Conservation (phyloP, 2,113 vertebrate genomes). For the Chloroceryle aenea region DNA sequence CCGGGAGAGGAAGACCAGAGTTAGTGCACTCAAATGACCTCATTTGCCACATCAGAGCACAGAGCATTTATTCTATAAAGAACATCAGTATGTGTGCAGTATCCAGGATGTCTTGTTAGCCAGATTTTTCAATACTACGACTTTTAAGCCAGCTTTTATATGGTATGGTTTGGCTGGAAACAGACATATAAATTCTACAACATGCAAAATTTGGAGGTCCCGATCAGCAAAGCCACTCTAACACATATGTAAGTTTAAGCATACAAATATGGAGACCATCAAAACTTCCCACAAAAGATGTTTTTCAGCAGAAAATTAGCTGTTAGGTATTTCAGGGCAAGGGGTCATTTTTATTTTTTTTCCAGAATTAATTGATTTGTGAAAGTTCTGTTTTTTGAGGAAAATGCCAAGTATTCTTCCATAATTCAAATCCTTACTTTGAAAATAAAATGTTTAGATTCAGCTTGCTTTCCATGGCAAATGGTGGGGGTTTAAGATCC, state of each 20-base stretch:
- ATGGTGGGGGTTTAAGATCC: not conserved
- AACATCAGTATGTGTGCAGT: constrained; percentile 27
- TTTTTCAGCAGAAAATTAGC: constrained; percentile 25
- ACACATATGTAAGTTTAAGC: not conserved
- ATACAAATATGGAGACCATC: not conserved
- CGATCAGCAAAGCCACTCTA: constrained; percentile 6
- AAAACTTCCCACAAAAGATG: constrained; percentile 1
- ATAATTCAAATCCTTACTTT: constrained; percentile 21
- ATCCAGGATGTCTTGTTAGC: constrained; percentile 22
- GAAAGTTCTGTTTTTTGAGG: constrained; percentile 19
- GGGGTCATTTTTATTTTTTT: not conserved
- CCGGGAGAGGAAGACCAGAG: constrained; percentile 29
- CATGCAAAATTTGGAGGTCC: not conserved
- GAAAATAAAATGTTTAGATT: constrained; percentile 26
- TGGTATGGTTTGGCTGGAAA: constrained; percentile 14
- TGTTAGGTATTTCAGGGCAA: not conserved
- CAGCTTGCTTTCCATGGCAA: constrained; percentile 2
- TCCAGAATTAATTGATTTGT: not conserved
- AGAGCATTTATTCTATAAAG: constrained; percentile 51
- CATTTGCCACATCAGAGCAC: constrained; percentile 70
- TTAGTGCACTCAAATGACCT: constrained; percentile 64
- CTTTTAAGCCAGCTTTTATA: constrained; percentile 28
- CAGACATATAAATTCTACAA: constrained; percentile 2
- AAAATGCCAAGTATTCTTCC: constrained; percentile 13
- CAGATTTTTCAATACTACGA: constrained; percentile 8